A percentile compares a stretch with the other conserved stretches of the same genome.
phyloP scores from a whole-genome alignment of 2,888 invertebrate genomes.

The Phengaris alcon region DNA sequence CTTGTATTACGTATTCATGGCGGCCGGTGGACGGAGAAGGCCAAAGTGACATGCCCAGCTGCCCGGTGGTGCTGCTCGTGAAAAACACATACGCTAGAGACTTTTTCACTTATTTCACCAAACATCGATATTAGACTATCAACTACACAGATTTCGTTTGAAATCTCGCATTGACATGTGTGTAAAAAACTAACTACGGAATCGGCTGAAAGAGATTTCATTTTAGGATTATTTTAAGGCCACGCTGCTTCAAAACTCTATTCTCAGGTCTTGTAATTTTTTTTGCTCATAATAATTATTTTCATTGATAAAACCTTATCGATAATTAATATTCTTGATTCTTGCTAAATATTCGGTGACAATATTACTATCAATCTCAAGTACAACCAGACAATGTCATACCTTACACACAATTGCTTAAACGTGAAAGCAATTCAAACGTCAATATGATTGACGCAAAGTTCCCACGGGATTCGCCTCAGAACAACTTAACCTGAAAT shows the following conservation, averaged over 20 bases:
- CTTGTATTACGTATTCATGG: conserved; percentile 79
- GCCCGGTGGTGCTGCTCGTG: conserved; percentile 35
- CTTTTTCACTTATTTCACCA: conserved; percentile 20
- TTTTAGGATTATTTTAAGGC: too few relatives aligned
- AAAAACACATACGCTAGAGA: conserved; percentile 30
- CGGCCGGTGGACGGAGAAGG: conserved; percentile 61
- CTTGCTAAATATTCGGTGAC: background rate
- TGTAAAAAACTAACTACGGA: background rate
- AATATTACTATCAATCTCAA: background rate
- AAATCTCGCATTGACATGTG: background rate
- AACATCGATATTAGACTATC: conserved; percentile 27
- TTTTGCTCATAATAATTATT: too few relatives aligned
- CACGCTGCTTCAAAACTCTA: too few relatives aligned
- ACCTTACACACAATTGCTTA: conserved; percentile 40
- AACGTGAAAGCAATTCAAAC: conserved; percentile 54
- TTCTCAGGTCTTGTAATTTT: too few relatives aligned
- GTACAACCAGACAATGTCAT: background rate
- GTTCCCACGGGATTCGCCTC: conserved; percentile 68
- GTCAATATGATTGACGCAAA: conserved; percentile 51
- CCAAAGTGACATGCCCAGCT: conserved; percentile 47
- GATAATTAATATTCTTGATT: too few relatives aligned
- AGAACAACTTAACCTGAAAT: conserved; percentile 76
- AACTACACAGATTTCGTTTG: conserved; percentile 19
- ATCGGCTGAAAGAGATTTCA: too few relatives aligned
- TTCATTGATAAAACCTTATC: too few relatives aligned